Percentiles rank a stretch among this genome's conserved stretches.
Conservation (phyloP, 2,888 invertebrate species). For the Xestoiulus laeticollis region DNA sequence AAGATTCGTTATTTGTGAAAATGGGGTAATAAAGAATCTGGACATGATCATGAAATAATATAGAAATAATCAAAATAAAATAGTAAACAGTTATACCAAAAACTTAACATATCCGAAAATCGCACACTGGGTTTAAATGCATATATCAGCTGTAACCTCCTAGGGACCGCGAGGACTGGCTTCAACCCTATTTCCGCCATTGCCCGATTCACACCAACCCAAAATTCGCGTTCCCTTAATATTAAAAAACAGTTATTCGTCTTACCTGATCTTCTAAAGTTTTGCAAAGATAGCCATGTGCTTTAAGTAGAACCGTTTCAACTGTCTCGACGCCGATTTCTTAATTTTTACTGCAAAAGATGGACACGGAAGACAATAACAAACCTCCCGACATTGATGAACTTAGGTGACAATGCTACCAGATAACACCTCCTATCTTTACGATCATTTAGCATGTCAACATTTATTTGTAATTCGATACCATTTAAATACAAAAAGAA, state of each 20-base stretch:
- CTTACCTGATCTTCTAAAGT: constrained; percentile 30
- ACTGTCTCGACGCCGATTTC: background rate
- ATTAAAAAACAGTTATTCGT: background rate
- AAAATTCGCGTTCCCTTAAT: background rate
- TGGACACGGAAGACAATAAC: background rate
- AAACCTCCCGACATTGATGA: background rate
- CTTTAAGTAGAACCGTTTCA: background rate
- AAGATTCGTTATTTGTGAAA: too few relatives aligned
- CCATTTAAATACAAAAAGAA: background rate
- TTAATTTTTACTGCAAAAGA: background rate
- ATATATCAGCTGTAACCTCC: background rate
- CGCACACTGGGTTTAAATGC: too few relatives aligned
- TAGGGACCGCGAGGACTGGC: background rate
- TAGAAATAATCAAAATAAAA: too few relatives aligned
- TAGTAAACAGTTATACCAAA: too few relatives aligned
- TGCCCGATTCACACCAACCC: background rate
- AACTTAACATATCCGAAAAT: too few relatives aligned
- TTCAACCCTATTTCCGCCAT: constrained; percentile 20
- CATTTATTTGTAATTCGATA: background rate
- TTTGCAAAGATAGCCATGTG: constrained; percentile 29
- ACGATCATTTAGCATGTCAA: too few relatives aligned
- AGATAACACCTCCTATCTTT: background rate
- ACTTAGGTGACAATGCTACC: background rate
- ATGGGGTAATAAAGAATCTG: too few relatives aligned
- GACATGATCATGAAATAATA: too few relatives aligned